Evolutionary conservation across 2,888 invertebrate species (phyloP).

Genomic region (Podabrus alpinus): DNA sequence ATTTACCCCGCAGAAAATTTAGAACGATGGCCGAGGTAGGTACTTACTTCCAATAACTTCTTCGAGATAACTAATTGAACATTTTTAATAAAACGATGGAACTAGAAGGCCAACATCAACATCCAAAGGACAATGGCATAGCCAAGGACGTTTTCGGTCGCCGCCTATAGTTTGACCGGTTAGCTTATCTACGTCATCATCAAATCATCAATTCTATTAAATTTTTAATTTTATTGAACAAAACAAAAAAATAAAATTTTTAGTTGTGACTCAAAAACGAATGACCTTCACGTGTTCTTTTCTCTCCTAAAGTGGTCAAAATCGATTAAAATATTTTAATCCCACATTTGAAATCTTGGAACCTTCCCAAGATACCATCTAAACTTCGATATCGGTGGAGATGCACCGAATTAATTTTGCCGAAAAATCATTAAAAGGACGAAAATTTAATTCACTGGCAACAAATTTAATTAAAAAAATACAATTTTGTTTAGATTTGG

Average conservation of each 20-base stretch:
- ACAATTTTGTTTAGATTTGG: no score
- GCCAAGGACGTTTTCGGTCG: constrained; percentile 46
- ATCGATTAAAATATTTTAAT: background rate
- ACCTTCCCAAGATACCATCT: no score
- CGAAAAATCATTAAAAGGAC: background rate
- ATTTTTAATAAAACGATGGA: constrained; percentile 27
- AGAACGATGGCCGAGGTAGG: background rate
- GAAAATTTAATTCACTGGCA: no score
- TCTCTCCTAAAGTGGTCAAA: background rate
- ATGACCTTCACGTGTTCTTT: background rate
- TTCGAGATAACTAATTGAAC: background rate
- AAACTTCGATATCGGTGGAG: background rate
- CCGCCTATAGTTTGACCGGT: constrained; percentile 39
- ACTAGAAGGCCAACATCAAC: constrained; percentile 44
- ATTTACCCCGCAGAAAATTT: background rate
- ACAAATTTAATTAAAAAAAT: no score
- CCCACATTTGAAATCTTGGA: background rate
- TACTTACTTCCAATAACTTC: background rate
- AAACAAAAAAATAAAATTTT: background rate
- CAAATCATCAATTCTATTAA: background rate
- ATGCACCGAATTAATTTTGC: background rate
- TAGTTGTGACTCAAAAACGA: background rate
- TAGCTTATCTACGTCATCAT: constrained; percentile 4
- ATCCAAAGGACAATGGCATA: constrained; percentile 49
- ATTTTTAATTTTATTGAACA: background rate